phyloP scores from a whole-genome alignment of 1,140 invertebrate species.

The Pemphigus obesinymphae region DNA sequence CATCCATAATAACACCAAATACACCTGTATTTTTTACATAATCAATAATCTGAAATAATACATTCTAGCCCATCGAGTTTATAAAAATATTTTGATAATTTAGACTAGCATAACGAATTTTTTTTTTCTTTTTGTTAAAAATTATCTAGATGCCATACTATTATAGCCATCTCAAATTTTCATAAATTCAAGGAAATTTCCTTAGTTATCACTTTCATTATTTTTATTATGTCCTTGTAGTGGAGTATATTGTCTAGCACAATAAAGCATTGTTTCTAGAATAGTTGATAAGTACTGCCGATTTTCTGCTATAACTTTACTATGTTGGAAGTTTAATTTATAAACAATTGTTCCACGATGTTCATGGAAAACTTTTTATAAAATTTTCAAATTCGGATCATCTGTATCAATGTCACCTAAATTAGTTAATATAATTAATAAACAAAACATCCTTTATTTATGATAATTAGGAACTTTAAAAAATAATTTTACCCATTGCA shows the following conservation, averaged over 20 bases:
- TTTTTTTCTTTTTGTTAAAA: neutral
- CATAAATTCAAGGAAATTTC: neutral
- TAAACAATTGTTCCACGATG: too few species aligned
- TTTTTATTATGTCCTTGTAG: neutral
- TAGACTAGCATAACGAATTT: neutral
- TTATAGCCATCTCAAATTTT: neutral
- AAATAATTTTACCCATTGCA: too few species aligned
- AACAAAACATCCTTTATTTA: too few species aligned
- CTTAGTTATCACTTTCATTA: neutral
- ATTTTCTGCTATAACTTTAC: too few species aligned
- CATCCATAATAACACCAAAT: neutral
- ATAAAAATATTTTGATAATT: neutral
- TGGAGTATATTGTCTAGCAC: neutral
- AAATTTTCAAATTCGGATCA: too few species aligned
- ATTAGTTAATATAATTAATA: too few species aligned
- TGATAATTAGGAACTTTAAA: too few species aligned
- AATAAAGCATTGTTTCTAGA: too few species aligned
- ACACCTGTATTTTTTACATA: neutral
- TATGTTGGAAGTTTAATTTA: too few species aligned
- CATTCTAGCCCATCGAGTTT: neutral
- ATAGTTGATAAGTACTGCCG: too few species aligned
- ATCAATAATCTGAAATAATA: neutral
- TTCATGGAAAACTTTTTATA: too few species aligned
- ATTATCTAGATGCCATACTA: neutral
- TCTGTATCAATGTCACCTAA: too few species aligned